Percentiles rank a stretch among this genome's conserved stretches.
phyloP scores from a whole-genome alignment of 2,113 vertebrate species.

The Herpailurus yagouaroundi region DNA sequence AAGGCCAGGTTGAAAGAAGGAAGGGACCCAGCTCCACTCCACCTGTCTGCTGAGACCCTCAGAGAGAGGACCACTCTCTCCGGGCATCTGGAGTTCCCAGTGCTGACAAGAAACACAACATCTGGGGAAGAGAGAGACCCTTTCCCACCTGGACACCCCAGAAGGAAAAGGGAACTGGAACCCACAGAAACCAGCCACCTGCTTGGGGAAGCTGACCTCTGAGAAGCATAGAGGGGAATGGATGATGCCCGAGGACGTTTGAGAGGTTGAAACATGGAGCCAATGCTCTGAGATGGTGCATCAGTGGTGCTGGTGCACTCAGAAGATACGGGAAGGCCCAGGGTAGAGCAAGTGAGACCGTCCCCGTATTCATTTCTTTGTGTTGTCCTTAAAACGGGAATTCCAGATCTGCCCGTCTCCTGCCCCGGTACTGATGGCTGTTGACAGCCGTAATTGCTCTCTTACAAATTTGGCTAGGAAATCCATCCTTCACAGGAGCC shows the following conservation, averaged over 20 bases:
- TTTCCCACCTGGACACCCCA: neutral
- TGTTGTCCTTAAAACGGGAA: neutral
- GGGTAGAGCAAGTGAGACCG: neutral
- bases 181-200: neutral
- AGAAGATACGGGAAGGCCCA: neutral
- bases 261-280: neutral
- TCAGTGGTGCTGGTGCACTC: too few relatives aligned
- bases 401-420: neutral
- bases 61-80: neutral
- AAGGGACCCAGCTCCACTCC: too few relatives aligned
- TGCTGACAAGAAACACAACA: neutral
- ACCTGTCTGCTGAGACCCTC: neutral
- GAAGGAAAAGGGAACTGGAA: neutral
- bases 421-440: neutral
- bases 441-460: neutral
- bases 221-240: neutral
- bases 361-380: accelerated
- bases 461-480: neutral
- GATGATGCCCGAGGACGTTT: neutral
- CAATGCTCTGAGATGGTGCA: neutral
- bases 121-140: neutral
- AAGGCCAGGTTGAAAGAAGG: neutral
- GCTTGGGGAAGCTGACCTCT: neutral
- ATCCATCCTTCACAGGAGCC: conserved; percentile 6
- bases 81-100: neutral